These are phyloP conservation scores for Dendrophyllia cribrosa DNA, from an alignment of 64 coral and sea anemone species.

Conservation along the genomic window DNA sequence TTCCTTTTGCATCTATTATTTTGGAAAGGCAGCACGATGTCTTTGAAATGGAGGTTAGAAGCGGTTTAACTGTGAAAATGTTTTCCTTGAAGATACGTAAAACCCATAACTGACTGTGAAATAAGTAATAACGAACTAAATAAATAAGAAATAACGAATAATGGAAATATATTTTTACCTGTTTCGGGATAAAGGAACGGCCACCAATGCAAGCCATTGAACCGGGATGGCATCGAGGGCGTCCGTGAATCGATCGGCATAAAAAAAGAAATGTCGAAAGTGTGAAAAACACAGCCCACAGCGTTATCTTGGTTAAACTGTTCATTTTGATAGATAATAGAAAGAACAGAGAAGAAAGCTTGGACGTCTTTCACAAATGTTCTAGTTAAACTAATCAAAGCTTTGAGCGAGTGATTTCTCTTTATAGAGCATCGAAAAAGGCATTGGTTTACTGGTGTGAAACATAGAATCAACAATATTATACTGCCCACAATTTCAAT, in stretches of 20 bases:
- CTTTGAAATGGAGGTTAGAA: too few species aligned
- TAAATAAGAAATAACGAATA: too few species aligned
- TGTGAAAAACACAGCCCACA: neutral
- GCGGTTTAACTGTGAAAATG: too few species aligned
- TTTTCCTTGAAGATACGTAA: too few species aligned
- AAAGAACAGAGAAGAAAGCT: neutral
- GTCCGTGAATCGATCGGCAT: neutral
- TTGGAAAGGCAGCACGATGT: too few species aligned
- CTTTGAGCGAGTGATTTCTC: neutral
- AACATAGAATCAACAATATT: neutral
- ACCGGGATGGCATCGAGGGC: conserved; percentile 10
- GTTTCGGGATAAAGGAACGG: neutral
- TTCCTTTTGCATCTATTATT: too few species aligned
- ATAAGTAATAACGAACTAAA: too few species aligned
- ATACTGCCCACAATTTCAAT: neutral
- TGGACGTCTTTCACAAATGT: neutral
- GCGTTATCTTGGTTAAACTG: neutral
- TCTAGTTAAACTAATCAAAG: neutral
- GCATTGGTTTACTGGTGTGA: neutral
- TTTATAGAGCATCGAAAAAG: neutral
- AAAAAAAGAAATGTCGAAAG: neutral
- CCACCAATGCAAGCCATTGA: neutral
- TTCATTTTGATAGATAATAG: neutral
- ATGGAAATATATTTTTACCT: neutral
- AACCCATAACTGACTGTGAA: too few species aligned